Conservation (phyloP, 2,888 invertebrate genomes). For the Drosophila pegasa region DNA sequence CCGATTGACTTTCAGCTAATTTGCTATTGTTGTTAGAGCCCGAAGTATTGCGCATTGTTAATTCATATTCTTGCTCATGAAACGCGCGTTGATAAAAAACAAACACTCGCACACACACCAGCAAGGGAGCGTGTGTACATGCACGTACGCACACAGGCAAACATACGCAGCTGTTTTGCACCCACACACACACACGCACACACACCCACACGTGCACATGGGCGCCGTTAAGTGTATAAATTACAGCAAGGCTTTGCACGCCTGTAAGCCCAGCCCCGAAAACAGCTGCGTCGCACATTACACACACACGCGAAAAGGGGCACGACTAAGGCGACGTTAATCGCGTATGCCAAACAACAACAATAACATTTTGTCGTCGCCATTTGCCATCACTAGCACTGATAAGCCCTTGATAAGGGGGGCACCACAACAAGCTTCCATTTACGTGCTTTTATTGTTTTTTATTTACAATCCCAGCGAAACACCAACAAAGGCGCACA, state of each 20-base stretch:
- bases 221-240: constrained; percentile 2
- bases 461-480: background rate
- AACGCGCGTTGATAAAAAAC: constrained; percentile 46
- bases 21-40: constrained; percentile 16
- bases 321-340: constrained; percentile 47
- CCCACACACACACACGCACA: background rate
- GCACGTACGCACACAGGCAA: background rate
- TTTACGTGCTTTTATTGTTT: background rate
- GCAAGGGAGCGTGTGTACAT: too few species aligned
- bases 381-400: constrained; percentile 21
- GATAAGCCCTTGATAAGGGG: constrained; percentile 41
- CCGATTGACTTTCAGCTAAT: constrained; percentile 18
- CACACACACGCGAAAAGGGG: constrained; percentile 54
- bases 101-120: constrained; percentile 6
- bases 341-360: constrained; percentile 4
- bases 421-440: constrained; percentile 8
- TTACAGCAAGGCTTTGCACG: constrained; percentile 25
- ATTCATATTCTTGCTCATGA: constrained; percentile 30
- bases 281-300: constrained; percentile 59
- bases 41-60: constrained; percentile 59
- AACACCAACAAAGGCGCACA: background rate
- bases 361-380: too few species aligned
- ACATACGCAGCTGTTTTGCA: constrained; percentile 14
- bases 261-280: constrained; percentile 31
- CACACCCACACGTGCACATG: too few species aligned